Base-by-base conservation (phyloP, 1,140 invertebrate genomes). In the Euwallacea fornicatus region DNA sequence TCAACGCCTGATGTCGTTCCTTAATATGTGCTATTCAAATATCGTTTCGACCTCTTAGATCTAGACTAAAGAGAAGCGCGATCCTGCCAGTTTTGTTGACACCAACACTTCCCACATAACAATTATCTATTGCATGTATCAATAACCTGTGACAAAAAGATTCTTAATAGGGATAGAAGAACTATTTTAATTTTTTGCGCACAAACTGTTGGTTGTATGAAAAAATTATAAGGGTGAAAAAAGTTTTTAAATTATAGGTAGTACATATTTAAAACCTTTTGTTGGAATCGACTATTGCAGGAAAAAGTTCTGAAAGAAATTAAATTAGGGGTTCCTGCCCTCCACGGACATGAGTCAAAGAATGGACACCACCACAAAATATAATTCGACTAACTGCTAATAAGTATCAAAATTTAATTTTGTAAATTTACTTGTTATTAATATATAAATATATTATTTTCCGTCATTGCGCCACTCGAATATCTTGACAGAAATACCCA, bases 231-330 rank as follows among this genome's bases (percentile, higher is more conserved):
- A 1, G 21, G 4, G 1, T 33, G 21, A 33, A 33, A 33, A 33
- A 33, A 11, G 6, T 50, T 50, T n/a, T 2, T 2, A 50, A 50
- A 50, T 10, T 50, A 6, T 50, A 6, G 1, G 46, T 50, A 50
- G 46, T 50, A 61, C 21, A n/a, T n/a, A n/a, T n/a, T 33, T 2
- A 33, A 33, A 33, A 33, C 1, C 1, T 61, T 6, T 42, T 13
- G 9, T 61, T 41, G 16, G 9, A 13, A 21, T 9, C 16, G 7
- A 7, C 16, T 61, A n/a, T 11, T 61, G 4, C 59, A 42, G 59
- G 11, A 61, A 6, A 61, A 50, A 50, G 46, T 50, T 50, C 46
- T 61, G 59, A 44, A 58, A 2, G n/a, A 58, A 58, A 58, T 58
- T 2, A 58, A 13, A 33, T 16, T 16, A 15, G n/a, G 55, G 55